A percentile compares a stretch with the other conserved stretches of the same genome.
These are phyloP conservation scores for Drosophila ambigua DNA, from an alignment of 1,140 invertebrate species.

Conservation along the genomic window DNA sequence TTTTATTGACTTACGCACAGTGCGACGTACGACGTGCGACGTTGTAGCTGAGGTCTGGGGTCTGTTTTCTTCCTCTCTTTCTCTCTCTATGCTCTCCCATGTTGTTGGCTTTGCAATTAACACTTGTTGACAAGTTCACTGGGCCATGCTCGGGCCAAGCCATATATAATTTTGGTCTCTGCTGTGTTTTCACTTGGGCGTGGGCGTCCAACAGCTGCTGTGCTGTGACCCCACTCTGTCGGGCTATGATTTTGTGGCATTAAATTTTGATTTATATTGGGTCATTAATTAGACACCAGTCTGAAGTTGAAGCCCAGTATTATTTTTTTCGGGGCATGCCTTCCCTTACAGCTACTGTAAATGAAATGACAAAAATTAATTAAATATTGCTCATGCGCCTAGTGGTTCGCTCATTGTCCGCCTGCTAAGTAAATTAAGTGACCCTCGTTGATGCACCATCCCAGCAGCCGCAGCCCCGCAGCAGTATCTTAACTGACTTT, in stretches of 20 bases:
- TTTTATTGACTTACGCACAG: conserved; percentile 32
- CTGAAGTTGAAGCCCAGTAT: conserved; percentile 23
- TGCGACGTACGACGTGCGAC: conserved; percentile 7
- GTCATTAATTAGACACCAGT: conserved; percentile 63
- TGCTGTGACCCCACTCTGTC: conserved; percentile 9
- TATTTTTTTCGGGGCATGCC: not conserved
- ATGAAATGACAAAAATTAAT: conserved; percentile 47
- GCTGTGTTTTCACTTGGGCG: conserved; percentile 24
- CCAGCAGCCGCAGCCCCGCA: not conserved
- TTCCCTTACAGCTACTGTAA: conserved; percentile 17
- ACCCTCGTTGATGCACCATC: conserved; percentile 41
- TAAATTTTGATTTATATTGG: conserved; percentile 70
- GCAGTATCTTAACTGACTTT: conserved; percentile 1
- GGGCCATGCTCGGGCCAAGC: conserved; percentile 43
- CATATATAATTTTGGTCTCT: conserved; percentile 18
- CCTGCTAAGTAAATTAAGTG: conserved; percentile 56
- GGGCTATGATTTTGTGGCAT: conserved; percentile 67
- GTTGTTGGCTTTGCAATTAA: conserved; percentile 62
- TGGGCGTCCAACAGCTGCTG: conserved; percentile 7
- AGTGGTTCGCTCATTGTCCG: conserved; percentile 17
- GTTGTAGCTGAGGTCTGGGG: not conserved
- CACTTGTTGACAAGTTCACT: conserved; percentile 77
- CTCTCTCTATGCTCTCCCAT: conserved; percentile 9
- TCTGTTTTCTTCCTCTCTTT: conserved; percentile 13
- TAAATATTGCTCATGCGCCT: conserved; percentile 47